These are phyloP conservation scores for Anguilla obscura DNA, from an alignment of 2,797 vertebrate genomes.

Conservation along the genomic window DNA sequence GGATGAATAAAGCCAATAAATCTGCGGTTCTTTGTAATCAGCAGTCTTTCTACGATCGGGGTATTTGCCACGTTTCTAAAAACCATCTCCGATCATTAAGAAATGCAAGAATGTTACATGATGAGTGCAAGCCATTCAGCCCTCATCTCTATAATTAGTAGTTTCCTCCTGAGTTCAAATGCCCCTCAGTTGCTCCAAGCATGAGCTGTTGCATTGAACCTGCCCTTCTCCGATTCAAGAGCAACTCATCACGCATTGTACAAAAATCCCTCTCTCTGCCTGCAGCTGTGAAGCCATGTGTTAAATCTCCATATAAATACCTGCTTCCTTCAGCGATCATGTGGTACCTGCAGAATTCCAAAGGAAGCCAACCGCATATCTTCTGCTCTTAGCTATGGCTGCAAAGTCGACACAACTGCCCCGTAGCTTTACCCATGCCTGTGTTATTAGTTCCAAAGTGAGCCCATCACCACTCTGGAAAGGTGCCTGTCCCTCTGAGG, in stretches of 20 bases:
- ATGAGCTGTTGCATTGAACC: not conserved
- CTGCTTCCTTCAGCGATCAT: not conserved
- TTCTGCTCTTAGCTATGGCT: not conserved
- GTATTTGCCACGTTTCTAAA: not conserved
- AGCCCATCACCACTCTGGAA: not conserved
- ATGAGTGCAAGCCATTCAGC: not conserved
- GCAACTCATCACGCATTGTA: not conserved
- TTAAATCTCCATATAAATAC: not conserved
- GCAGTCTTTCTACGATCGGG: not conserved
- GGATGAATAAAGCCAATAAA: not conserved
- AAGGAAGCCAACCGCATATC: not conserved
- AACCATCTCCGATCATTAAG: not conserved
- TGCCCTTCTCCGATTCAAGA: not conserved
- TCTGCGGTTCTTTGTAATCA: not conserved
- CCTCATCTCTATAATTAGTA: not conserved
- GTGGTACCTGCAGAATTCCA: not conserved
- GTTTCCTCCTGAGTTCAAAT: not conserved
- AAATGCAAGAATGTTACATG: not conserved
- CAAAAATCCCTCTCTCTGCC: not conserved
- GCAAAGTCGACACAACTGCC: not conserved
- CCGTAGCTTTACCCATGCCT: not conserved
- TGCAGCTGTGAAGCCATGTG: not conserved
- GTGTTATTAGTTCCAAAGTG: not conserved
- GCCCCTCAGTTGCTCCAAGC: not conserved
- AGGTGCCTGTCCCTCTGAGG: not conserved